These are phyloP conservation scores for Lophura nycthemera DNA, from an alignment of 2,113 vertebrate species.

Conservation along the genomic window DNA sequence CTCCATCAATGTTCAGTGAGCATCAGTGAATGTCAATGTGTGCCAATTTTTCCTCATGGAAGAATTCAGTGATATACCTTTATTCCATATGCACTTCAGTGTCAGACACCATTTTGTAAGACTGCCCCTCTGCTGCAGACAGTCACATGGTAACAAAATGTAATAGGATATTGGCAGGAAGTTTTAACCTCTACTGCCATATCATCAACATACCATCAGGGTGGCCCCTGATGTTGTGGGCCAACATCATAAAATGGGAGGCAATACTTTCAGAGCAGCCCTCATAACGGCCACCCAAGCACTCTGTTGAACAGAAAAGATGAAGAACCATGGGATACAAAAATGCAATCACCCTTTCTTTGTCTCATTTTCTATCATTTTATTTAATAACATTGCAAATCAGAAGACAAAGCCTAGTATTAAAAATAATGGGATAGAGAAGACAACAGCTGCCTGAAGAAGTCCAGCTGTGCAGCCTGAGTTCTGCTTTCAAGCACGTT, in stretches of 20 bases:
- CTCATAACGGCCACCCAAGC: background rate
- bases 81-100: background rate
- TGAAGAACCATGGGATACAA: background rate
- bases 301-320: background rate
- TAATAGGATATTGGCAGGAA: background rate
- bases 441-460: constrained; percentile 9
- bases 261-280: background rate
- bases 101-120: background rate
- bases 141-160: background rate
- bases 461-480: constrained; percentile 26
- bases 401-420: background rate
- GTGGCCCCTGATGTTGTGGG: no score
- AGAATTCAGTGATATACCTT: background rate
- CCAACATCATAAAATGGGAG: no score
- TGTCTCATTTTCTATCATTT: background rate
- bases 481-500: constrained; percentile 31
- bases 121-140: background rate
- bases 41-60: background rate
- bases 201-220: background rate
- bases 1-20: background rate
- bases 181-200: background rate
- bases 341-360: background rate
- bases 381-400: constrained; percentile 11
- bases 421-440: background rate
- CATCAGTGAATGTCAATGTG: background rate